Percentiles rank a stretch among this genome's conserved stretches.
phyloP scores from a whole-genome alignment of 2,888 invertebrate genomes.

The Urechis unicinctus region DNA sequence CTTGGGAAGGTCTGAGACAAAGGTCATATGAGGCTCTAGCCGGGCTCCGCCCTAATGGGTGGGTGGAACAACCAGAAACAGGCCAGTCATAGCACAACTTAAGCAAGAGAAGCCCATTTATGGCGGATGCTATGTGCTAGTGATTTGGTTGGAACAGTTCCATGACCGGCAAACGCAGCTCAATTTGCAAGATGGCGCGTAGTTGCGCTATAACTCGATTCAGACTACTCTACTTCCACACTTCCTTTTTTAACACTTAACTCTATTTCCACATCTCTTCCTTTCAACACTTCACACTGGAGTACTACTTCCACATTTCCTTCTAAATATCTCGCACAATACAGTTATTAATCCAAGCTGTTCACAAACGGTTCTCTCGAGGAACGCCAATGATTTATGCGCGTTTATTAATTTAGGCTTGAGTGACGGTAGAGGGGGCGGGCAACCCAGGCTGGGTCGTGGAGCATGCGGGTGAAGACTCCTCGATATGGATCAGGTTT shows the following conservation, averaged over 20 bases:
- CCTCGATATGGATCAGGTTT: no score
- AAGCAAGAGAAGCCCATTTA: constrained; percentile 19
- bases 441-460: no score
- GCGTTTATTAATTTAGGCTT: no score
- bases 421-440: no score
- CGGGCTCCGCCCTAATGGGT: constrained; percentile 23
- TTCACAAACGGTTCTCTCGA: no score
- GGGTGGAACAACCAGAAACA: constrained; percentile 30
- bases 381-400: no score
- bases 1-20: constrained; percentile 43
- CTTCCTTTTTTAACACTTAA: constrained; percentile 7
- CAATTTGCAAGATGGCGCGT: constrained; percentile 30
- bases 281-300: no score
- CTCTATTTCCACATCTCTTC: no score
- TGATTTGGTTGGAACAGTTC: constrained; percentile 27
- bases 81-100: constrained; percentile 12
- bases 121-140: constrained; percentile 22
- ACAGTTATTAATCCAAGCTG: no score
- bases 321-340: no score
- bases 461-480: no score
- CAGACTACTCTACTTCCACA: constrained; percentile 37
- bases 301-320: no score
- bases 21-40: constrained; percentile 26
- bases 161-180: constrained; percentile 29
- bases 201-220: constrained; percentile 33